Percentiles rank a stretch among this genome's conserved stretches.
Conservation (phyloP, 2,113 vertebrate genomes). For the Pica pica region DNA sequence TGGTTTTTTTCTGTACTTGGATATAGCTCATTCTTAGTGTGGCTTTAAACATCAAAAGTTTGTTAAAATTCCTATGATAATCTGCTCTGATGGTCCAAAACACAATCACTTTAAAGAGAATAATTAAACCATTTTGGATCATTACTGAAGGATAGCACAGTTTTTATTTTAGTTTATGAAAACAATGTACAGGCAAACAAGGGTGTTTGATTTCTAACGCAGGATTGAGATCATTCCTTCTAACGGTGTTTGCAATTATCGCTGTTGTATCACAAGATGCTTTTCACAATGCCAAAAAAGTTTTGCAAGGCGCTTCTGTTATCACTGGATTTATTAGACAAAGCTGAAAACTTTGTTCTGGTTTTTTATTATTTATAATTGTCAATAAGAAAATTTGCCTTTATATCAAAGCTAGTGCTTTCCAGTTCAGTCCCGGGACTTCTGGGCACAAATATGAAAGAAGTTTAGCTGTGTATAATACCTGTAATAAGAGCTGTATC, state of each 20-base stretch:
- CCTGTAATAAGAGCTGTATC: not conserved
- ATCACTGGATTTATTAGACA: not conserved
- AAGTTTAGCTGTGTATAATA: not conserved
- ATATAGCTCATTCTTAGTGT: conserved; percentile 72
- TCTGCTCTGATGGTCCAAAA: conserved; percentile 1
- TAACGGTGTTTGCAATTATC: not conserved
- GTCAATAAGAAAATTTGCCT: not conserved
- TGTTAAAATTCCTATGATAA: not conserved
- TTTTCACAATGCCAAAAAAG: not conserved
- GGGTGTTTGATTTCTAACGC: not conserved
- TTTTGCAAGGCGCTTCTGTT: not conserved
- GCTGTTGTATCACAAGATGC: not conserved
- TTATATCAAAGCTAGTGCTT: not conserved
- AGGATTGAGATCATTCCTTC: not conserved
- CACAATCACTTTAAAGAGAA: not conserved
- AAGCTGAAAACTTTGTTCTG: not conserved
- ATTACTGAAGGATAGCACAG: conserved; percentile 8
- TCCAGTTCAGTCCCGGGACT: not conserved
- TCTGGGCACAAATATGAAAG: not conserved
- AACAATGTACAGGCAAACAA: not conserved
- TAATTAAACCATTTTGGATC: not conserved
- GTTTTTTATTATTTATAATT: not conserved
- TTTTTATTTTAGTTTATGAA: not conserved
- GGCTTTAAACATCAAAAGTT: conserved; percentile 52
- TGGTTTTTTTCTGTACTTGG: conserved; percentile 86